Evolutionary conservation across 2,888 invertebrate species (phyloP), one percentile per base, ranked within the genome.

Genomic region (Clitarchus hookeri): DNA sequence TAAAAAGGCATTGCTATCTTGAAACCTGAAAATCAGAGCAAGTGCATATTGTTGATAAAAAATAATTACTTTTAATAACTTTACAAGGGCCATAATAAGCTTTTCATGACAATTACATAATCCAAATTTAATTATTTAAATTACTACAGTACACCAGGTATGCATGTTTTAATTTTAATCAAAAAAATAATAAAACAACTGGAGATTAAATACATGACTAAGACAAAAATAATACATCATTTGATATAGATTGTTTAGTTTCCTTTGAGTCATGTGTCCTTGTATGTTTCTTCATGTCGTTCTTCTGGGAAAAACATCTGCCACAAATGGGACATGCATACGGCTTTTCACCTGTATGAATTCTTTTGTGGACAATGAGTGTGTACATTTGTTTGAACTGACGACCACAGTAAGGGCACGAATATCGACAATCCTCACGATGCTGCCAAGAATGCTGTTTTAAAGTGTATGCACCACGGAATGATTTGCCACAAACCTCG

Each of bases 401-500:
- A 23, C 65, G 19, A n/a, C 65, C 65, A n/a, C 65, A 65, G n/a
- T 65, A 65, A 19, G 65, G 65, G n/a, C 65, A 65, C 13, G 65
- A 65, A n/a, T 65, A 65, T 8, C 65, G 65, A n/a, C 65, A 65
- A n/a, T 65, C 65, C 8, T 65, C 65, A n/a, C 65, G 65, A n/a
- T 65, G 65, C 65, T 65, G 65, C 65, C 65, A 65, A 8, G 65
- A 65, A 86, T 91, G 91, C 86, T 84, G 88, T 84, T 89, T 89
- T 44, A 91, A 88, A 48, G 89, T 88, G 77, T 90, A 90, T 26
- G 83, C 84, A 23, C 85, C 84, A 25, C 84, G 79, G 79, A 88
- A 88, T n/a, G 86, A 85, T 48, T 84, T 85, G 2, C 87, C 87
- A 85, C 88, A 88, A 54, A 85, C 86, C 26, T 88, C 87, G 54